A percentile compares a stretch with the other conserved stretches of the same genome.
Evolutionary conservation across 2,888 invertebrate genomes (phyloP).

Genomic region (Agrochola lota): DNA sequence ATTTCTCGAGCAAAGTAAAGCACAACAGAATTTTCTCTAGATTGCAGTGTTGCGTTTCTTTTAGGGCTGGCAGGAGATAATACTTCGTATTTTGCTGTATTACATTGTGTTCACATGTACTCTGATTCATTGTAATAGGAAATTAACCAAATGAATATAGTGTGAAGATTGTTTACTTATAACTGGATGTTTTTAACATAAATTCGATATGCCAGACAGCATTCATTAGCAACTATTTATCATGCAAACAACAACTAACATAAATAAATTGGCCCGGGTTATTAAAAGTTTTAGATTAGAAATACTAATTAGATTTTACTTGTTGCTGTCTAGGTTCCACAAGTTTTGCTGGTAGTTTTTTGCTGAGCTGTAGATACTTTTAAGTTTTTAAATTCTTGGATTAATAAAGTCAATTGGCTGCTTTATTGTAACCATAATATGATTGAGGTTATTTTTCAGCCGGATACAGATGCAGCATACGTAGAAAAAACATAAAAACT

Average conservation of each 20-base stretch:
- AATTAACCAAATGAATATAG: background rate
- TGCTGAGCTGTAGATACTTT: background rate
- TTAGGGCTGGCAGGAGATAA: slow-evolving; percentile 74
- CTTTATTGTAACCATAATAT: background rate
- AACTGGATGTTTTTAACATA: background rate
- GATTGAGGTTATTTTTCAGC: too few species aligned
- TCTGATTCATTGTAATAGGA: background rate
- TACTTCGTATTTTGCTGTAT: background rate
- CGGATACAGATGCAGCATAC: too few species aligned
- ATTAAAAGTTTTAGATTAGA: background rate
- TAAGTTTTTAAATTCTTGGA: too few species aligned
- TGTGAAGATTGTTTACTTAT: background rate
- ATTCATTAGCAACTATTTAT: background rate
- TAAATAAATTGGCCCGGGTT: background rate
- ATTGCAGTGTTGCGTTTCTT: slow-evolving; percentile 71
- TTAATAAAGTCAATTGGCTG: background rate
- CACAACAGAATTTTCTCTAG: slow-evolving; percentile 71
- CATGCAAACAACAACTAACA: background rate
- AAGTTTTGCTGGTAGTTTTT: background rate
- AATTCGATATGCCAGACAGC: background rate
- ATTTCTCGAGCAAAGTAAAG: slow-evolving; percentile 76
- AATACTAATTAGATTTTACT: background rate
- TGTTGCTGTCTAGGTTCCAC: background rate
- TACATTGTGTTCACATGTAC: background rate
- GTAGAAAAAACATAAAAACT: too few species aligned